Evolutionary conservation across 2,797 vertebrate genomes (phyloP).

Genomic region (Eulemur coronatus): DNA sequence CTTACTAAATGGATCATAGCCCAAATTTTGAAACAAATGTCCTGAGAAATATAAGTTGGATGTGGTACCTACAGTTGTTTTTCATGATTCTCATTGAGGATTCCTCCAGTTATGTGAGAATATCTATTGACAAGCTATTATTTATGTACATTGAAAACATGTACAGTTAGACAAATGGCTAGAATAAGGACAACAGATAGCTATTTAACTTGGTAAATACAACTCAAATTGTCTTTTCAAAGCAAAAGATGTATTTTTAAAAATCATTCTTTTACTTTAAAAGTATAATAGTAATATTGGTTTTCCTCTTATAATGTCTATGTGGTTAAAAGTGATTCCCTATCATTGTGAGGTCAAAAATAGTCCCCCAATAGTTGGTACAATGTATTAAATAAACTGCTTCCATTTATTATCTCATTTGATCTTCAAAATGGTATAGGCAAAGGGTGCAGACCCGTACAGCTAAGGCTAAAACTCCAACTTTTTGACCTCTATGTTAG

Average conservation of each 20-base stretch:
- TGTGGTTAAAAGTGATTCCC: constrained; percentile 8
- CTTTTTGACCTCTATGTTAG: neutral
- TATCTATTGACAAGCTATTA: neutral
- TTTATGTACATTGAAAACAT: neutral
- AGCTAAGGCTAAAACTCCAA: neutral
- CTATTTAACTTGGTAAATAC: neutral
- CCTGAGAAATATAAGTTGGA: neutral
- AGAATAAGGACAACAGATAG: neutral
- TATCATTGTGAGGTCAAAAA: neutral
- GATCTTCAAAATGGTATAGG: neutral
- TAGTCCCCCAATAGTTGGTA: neutral
- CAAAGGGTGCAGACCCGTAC: neutral
- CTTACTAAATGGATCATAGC: constrained; percentile 1
- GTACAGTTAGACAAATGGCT: neutral
- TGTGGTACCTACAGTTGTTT: neutral
- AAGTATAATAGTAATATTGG: neutral
- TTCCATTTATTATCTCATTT: neutral
- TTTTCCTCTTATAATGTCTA: neutral
- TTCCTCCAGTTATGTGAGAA: neutral
- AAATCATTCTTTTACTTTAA: neutral
- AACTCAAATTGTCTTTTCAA: neutral
- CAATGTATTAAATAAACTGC: constrained; percentile 10
- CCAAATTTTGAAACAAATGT: neutral
- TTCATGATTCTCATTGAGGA: neutral
- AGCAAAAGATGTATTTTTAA: neutral